Conservation (phyloP, 2,888 invertebrate genomes). For the Tolmerus cingulatus region DNA sequence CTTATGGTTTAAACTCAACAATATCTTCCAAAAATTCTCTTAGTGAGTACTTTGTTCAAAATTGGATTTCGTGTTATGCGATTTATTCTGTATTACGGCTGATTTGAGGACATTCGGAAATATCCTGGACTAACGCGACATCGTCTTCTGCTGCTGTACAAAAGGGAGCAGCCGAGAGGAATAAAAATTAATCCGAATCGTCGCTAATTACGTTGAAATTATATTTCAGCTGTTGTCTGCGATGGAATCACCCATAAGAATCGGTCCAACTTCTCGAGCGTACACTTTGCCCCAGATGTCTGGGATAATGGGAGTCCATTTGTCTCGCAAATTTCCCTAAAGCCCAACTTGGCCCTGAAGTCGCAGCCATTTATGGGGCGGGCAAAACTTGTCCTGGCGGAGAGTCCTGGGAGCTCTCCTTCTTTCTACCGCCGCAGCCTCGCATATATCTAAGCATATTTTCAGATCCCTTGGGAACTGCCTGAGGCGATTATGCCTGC, state of each 20-base stretch:
- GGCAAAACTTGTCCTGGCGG: background rate
- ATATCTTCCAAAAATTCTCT: too few species aligned
- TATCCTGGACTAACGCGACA: background rate
- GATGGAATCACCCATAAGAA: background rate
- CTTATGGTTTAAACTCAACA: too few species aligned
- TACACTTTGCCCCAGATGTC: slow-evolving; percentile 16
- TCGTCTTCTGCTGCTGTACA: background rate
- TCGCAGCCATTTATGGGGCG: background rate
- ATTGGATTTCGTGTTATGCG: too few species aligned
- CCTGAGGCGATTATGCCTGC: background rate
- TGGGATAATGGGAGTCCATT: slow-evolving; percentile 31
- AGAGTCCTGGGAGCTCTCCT: too few species aligned
- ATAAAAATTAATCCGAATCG: slow-evolving; percentile 16
- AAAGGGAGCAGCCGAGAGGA: background rate
- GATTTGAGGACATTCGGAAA: background rate
- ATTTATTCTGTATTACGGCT: background rate
- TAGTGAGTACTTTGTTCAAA: too few species aligned
- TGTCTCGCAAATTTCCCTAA: slow-evolving; percentile 31
- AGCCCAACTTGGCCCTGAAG: background rate
- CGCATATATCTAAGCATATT: background rate
- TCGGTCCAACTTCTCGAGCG: background rate
- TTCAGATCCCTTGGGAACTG: background rate
- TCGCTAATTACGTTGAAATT: slow-evolving; percentile 16
- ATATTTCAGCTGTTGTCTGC: slow-evolving; percentile 25
- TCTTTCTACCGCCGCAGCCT: background rate